These are phyloP conservation scores for Eristalinus sepulchralis DNA, from an alignment of 2,888 invertebrate species.

Conservation along the genomic window DNA sequence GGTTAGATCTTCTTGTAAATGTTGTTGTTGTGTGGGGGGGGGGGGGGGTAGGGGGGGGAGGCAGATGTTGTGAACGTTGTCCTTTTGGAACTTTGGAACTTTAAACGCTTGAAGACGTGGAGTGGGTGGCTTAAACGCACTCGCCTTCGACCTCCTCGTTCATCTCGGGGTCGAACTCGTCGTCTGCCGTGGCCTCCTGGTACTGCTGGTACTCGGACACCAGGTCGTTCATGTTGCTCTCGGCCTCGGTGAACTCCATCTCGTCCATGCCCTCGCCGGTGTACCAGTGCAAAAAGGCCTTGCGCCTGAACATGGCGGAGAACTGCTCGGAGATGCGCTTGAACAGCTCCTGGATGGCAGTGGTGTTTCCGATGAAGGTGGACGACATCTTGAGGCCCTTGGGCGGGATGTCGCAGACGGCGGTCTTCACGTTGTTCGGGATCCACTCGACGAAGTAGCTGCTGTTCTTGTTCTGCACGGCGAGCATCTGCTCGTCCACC, in stretches of 20 bases:
- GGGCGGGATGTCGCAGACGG: constrained; percentile 91
- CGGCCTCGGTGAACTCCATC: constrained; percentile 98
- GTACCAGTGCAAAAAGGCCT: constrained; percentile 93
- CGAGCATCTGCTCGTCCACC: constrained; percentile 88
- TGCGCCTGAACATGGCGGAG: constrained; percentile 89
- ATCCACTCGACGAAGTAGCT: constrained; percentile 88
- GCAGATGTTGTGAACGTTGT: constrained; percentile 50
- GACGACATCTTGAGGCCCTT: constrained; percentile 89
- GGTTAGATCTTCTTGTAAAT: not conserved
- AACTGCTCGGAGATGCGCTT: constrained; percentile 88
- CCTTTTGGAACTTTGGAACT: constrained; percentile 67
- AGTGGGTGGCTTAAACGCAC: constrained; percentile 78
- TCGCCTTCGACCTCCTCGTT: constrained; percentile 83
- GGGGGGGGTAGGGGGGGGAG: constrained; percentile 35
- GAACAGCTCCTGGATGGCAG: constrained; percentile 89
- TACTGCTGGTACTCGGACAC: constrained; percentile 96
- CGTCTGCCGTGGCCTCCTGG: constrained; percentile 94
- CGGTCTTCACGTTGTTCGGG: constrained; percentile 91
- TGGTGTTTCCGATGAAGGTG: constrained; percentile 89
- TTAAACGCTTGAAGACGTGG: not conserved
- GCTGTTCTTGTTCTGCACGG: constrained; percentile 85
- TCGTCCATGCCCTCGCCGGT: constrained; percentile 97
- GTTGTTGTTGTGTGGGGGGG: not conserved
- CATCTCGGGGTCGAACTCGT: constrained; percentile 93
- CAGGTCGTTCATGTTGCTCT: constrained; percentile 96